Evolutionary conservation across 1,140 invertebrate species (phyloP).

Genomic region (Panagrolaimus sp.): DNA sequence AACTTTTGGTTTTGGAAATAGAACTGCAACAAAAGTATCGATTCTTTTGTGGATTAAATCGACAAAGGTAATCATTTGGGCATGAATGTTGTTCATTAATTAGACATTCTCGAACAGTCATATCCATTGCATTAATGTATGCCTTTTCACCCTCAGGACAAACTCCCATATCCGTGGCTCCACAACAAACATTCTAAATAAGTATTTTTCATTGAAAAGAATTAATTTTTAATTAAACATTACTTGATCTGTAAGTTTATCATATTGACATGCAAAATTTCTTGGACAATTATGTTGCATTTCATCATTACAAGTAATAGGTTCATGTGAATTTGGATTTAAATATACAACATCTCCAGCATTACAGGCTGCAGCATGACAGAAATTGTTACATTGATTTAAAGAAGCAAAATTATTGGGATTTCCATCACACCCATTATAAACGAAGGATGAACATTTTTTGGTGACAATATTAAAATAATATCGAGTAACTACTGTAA

Average conservation of each 20-base stretch:
- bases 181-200: constrained; percentile 53
- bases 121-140: constrained; percentile 54
- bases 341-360: constrained; percentile 57
- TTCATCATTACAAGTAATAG: constrained; percentile 56
- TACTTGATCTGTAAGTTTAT: constrained; percentile 47
- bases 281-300: constrained; percentile 54
- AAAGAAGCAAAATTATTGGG: constrained; percentile 54
- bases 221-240: not conserved
- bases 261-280: constrained; percentile 56
- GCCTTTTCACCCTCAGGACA: constrained; percentile 55
- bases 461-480: constrained; percentile 60
- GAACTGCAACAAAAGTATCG: constrained; percentile 58
- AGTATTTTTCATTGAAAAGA: not conserved
- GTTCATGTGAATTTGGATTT: constrained; percentile 57
- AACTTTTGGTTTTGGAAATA: constrained; percentile 44
- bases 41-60: constrained; percentile 55
- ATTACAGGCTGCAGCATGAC: constrained; percentile 56
- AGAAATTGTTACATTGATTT: constrained; percentile 58
- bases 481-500: constrained; percentile 51
- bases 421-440: constrained; percentile 57
- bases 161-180: constrained; percentile 55
- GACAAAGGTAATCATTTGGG: constrained; percentile 52
- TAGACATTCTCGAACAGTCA: constrained; percentile 49
- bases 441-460: constrained; percentile 58
- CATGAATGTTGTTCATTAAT: constrained; percentile 58